Evolutionary conservation across 2,888 invertebrate species (phyloP).

Genomic region (Cyrtodaria siliqua): DNA sequence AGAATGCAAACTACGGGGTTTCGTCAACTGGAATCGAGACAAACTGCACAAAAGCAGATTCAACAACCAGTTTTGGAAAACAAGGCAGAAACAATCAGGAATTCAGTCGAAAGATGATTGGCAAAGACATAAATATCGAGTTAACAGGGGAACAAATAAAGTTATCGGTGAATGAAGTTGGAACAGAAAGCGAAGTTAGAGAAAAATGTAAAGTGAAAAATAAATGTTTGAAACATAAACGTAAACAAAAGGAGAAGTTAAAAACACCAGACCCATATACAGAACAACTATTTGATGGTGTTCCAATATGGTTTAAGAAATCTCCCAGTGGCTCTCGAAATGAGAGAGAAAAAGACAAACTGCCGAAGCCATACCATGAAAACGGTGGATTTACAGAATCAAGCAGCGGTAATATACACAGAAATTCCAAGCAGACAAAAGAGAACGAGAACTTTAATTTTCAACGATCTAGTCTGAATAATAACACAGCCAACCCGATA

Average conservation of each 20-base stretch:
- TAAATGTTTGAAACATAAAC: conserved; percentile 1
- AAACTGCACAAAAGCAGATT: too few species aligned
- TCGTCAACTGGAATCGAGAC: too few species aligned
- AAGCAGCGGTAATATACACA: too few species aligned
- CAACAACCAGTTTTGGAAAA: too few species aligned
- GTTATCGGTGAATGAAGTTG: conserved; percentile 27
- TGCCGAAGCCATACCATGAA: too few species aligned
- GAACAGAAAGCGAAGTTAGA: background rate
- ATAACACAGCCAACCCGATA: too few species aligned
- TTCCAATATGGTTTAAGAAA: conserved; percentile 50
- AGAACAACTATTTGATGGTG: conserved; percentile 41
- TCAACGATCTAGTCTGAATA: too few species aligned
- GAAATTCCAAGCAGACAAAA: too few species aligned
- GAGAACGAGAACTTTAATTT: too few species aligned
- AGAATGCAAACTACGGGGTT: conserved; percentile 17
- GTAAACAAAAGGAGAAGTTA: too few species aligned
- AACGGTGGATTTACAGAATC: too few species aligned
- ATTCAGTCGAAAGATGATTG: conserved; percentile 27
- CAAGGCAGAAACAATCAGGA: too few species aligned
- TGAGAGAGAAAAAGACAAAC: conserved; percentile 3
- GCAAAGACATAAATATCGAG: conserved; percentile 51
- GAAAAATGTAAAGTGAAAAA: background rate
- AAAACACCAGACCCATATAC: conserved; percentile 27
- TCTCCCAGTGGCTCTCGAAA: background rate
- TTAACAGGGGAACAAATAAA: conserved; percentile 43